Evolutionary conservation across 2,888 invertebrate species (phyloP).

Genomic region (Camponotus fellah): DNA sequence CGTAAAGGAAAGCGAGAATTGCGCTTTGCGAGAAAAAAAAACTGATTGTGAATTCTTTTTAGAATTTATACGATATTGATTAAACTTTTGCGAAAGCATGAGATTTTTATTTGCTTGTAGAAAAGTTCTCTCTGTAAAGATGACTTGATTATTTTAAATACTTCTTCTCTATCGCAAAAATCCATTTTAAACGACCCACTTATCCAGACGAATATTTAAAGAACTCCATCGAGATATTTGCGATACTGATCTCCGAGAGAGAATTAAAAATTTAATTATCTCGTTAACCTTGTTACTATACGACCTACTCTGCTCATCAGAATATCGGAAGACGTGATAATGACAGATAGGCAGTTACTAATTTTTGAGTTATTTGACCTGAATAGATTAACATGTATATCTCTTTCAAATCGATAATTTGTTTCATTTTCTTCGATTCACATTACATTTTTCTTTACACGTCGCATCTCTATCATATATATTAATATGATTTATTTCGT

Average conservation of each 20-base stretch:
- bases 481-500: neutral
- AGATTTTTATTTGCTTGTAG: constrained; percentile 42
- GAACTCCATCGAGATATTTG: constrained; percentile 13
- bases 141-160: constrained; percentile 31
- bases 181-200: constrained; percentile 45
- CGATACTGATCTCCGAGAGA: neutral
- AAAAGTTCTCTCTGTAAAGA: constrained; percentile 11
- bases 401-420: constrained; percentile 19
- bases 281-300: constrained; percentile 23
- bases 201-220: constrained; percentile 37
- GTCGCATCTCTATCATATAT: neutral
- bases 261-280: constrained; percentile 25
- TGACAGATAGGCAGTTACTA: neutral
- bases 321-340: constrained; percentile 12
- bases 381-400: constrained; percentile 8
- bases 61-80: constrained; percentile 29
- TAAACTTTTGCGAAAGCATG: constrained; percentile 29
- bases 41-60: neutral
- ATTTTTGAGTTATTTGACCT: constrained; percentile 9
- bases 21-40: neutral
- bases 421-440: neutral
- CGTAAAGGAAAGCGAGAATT: neutral
- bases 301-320: neutral
- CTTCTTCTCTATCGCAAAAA: constrained; percentile 14
- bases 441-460: constrained; percentile 7